phyloP scores from a whole-genome alignment of 2,797 vertebrate species.

The Anabacerthia variegaticeps region DNA sequence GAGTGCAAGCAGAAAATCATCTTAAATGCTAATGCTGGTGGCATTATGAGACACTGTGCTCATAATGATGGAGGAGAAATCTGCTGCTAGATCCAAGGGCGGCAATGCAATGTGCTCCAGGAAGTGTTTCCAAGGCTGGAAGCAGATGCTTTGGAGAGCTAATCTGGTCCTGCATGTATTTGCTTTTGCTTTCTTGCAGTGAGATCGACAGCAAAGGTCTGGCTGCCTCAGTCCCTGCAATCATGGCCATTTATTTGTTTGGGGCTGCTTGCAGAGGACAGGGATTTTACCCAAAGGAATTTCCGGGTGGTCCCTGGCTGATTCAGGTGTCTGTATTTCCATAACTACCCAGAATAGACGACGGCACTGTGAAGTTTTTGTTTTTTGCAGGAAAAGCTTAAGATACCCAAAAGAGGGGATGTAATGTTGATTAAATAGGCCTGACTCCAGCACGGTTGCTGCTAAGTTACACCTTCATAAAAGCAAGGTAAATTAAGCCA shows the following conservation, averaged over 20 bases:
- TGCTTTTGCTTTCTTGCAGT: neutral
- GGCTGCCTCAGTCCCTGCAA: neutral
- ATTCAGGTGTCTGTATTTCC: neutral
- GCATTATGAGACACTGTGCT: neutral
- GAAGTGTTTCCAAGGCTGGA: neutral
- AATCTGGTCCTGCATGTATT: neutral
- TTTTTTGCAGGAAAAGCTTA: neutral
- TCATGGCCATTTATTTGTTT: neutral
- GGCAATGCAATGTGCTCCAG: fast-evolving
- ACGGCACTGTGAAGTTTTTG: neutral
- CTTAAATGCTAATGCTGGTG: neutral
- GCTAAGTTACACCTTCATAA: neutral
- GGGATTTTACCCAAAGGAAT: neutral
- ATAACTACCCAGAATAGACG: neutral
- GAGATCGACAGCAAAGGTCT: fast-evolving
- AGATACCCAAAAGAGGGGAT: neutral
- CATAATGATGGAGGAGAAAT: neutral
- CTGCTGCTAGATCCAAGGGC: neutral
- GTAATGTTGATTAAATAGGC: neutral
- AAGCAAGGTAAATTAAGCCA: neutral
- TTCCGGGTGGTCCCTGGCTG: neutral
- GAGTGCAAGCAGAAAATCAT: neutral
- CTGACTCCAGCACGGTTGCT: neutral
- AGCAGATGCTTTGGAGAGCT: neutral
- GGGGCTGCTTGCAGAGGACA: neutral